phyloP scores from a whole-genome alignment of 1,140 invertebrate species.

The Brachionus angularis region DNA sequence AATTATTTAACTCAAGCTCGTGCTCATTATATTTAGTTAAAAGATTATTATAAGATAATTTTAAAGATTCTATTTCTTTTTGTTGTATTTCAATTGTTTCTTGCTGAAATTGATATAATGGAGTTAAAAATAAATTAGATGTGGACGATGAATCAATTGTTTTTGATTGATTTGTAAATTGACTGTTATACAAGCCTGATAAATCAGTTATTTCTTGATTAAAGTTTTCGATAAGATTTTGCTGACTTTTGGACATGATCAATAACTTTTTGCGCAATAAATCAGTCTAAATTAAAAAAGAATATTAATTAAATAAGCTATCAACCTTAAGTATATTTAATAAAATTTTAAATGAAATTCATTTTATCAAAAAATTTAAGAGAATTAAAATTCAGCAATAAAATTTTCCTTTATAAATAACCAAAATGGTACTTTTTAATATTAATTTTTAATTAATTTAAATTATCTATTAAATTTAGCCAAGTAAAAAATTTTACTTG shows the following conservation, averaged over 20 bases:
- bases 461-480: too few relatives aligned
- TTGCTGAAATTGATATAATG: constrained; percentile 26
- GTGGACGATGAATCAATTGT: background rate
- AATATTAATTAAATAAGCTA: background rate
- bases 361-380: too few relatives aligned
- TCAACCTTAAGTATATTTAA: too few relatives aligned
- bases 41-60: background rate
- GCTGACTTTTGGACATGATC: background rate
- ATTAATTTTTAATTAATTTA: too few relatives aligned
- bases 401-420: too few relatives aligned
- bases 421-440: too few relatives aligned
- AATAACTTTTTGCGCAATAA: constrained; percentile 25
- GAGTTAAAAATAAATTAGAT: background rate
- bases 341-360: too few relatives aligned
- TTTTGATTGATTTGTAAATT: background rate
- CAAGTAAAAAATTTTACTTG: too few relatives aligned
- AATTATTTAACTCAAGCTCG: background rate
- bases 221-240: background rate
- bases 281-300: background rate
- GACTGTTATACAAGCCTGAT: background rate
- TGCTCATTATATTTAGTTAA: constrained; percentile 9
- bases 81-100: constrained; percentile 21
- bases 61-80: constrained; percentile 8
- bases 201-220: background rate
- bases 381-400: too few relatives aligned